phyloP scores from a whole-genome alignment of 2,113 vertebrate species.

The Castor canadensis region DNA sequence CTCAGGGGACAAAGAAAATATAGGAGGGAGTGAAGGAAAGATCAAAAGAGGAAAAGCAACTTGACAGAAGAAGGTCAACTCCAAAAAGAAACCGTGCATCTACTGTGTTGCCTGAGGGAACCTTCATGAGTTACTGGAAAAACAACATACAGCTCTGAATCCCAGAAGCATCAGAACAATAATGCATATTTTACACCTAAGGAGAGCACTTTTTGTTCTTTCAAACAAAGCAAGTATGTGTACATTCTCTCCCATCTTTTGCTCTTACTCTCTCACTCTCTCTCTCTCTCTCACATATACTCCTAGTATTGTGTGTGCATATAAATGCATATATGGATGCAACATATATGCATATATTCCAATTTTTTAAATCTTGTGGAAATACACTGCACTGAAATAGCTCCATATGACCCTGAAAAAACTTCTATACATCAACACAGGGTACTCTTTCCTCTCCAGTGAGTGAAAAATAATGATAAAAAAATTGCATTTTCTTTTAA shows the following conservation, averaged over 20 bases:
- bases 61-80: neutral
- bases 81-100: neutral
- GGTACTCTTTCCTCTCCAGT: neutral
- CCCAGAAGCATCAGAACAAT: neutral
- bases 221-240: neutral
- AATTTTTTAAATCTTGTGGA: neutral
- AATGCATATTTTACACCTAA: neutral
- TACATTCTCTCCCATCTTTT: neutral
- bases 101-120: neutral
- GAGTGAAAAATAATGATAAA: neutral
- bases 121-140: neutral
- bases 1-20: neutral
- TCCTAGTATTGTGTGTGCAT: neutral
- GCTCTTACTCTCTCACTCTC: too few relatives aligned
- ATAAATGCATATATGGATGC: too few relatives aligned
- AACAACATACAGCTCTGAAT: neutral
- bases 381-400: neutral
- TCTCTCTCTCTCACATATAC: accelerated
- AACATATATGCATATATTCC: neutral
- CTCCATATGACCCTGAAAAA: neutral
- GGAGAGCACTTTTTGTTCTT: neutral
- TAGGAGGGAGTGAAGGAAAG: neutral
- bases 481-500: neutral
- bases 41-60: neutral
- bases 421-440: neutral